Conservation (phyloP, 2,113 vertebrate genomes). For the Gymnarchus niloticus region DNA sequence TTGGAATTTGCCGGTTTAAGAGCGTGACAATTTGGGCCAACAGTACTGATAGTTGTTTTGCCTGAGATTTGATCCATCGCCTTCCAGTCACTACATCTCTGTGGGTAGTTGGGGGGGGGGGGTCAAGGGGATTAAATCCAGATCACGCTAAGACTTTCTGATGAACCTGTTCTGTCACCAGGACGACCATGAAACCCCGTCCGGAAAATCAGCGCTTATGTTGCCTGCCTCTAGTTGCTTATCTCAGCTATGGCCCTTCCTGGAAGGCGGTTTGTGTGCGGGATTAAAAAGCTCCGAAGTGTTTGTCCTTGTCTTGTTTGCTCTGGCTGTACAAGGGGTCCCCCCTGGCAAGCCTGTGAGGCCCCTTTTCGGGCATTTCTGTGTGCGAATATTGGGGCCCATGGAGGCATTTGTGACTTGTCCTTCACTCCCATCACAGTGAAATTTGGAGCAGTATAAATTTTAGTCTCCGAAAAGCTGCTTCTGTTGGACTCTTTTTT, state of each 20-base stretch:
- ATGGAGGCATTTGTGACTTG: neutral
- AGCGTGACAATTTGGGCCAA: neutral
- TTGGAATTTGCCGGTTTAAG: neutral
- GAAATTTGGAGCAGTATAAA: neutral
- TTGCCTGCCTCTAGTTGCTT: slow-evolving; percentile 42
- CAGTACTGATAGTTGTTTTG: neutral
- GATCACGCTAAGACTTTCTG: slow-evolving; percentile 52
- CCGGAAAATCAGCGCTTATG: slow-evolving; percentile 43
- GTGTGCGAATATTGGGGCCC: neutral
- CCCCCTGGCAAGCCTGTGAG: neutral
- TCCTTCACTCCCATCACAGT: neutral
- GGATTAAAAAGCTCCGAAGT: slow-evolving; percentile 52
- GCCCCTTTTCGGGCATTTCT: neutral
- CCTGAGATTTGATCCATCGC: neutral
- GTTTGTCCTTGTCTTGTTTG: slow-evolving; percentile 39
- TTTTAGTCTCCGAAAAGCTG: neutral
- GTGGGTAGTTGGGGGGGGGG: slow-evolving; percentile 52
- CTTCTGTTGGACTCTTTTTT: neutral
- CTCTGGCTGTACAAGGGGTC: slow-evolving; percentile 38
- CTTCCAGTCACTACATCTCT: slow-evolving; percentile 30
- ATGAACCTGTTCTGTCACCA: slow-evolving; percentile 52
- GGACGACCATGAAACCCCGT: slow-evolving; percentile 48
- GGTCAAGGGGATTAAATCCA: slow-evolving; percentile 57
- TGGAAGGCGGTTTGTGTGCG: slow-evolving; percentile 55
- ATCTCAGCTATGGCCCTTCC: slow-evolving; percentile 45